Evolutionary conservation across 2,113 vertebrate species (phyloP), one percentile per base, ranked within the genome.

Genomic region (Carassius auratus): DNA sequence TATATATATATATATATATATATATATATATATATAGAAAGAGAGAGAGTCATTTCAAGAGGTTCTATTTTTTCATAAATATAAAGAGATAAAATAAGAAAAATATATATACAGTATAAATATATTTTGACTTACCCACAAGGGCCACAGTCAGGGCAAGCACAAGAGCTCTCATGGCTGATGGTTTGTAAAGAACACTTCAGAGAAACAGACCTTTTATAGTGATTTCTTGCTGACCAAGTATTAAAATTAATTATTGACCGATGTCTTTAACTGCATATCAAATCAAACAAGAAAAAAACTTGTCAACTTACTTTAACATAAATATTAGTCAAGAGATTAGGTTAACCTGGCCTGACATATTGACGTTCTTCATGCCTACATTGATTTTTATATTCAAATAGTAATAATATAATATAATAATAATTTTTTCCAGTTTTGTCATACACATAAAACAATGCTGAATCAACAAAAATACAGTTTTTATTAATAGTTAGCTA

Each of bases 101-200:
- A 7, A n/a, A 75, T 8, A 42, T 52, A 15, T 45, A 45, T 38
- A 48, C 30, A 30, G 30, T 30, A 30, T 9, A 15, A 15, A 52
- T 52, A 15, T 52, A 52, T 52, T 52, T 55, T 55, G 1, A 91
- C 96, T 96, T 92, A 97, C 96, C 95, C 91, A 93, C 96, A 9
- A 97, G 87, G 91, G 95, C 94, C 89, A 97, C 85, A 48, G 76
- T 88, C 86, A 97, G 87, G 30, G 92, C 90, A 30, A 97, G 92
- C 79, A 50, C 12, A 14, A 52, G 4, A 14, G 50, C 50, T 52
- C 50, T 52, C 50, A 52, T 52, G 91, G 85, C 89, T 90, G 90
- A 80, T 77, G 86, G n/a, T 81, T 26, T 91, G 92, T 93, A 76
- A 69, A 30, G 5, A 12, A 66, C 48, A 68, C n/a, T 55, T 77